Conservation (phyloP, 1,140 invertebrate species). For the Onthophagus taurus region DNA sequence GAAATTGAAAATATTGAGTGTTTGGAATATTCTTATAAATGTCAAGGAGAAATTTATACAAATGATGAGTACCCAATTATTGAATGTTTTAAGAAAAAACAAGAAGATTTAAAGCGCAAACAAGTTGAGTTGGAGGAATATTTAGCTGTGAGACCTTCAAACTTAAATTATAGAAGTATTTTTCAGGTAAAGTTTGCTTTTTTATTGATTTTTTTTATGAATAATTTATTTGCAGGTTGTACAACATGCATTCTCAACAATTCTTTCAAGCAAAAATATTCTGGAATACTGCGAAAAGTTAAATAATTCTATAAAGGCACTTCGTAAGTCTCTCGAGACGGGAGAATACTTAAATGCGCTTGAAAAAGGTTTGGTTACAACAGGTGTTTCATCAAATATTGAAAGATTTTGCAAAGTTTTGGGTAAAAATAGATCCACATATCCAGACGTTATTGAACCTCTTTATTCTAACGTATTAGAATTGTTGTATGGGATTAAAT, state of each 20-base stretch:
- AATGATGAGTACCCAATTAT: conserved; percentile 32
- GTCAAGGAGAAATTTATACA: conserved; percentile 27
- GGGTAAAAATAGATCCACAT: conserved; percentile 44
- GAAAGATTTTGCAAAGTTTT: conserved; percentile 8
- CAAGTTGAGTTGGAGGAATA: conserved; percentile 35
- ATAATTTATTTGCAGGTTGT: conserved; percentile 22
- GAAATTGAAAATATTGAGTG: conserved; percentile 37
- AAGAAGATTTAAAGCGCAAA: conserved; percentile 33
- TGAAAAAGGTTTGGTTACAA: too few relatives aligned
- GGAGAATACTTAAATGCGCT: too few relatives aligned
- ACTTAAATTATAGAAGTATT: too few relatives aligned
- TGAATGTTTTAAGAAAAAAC: conserved; percentile 29
- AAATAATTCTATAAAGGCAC: too few relatives aligned
- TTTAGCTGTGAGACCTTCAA: conserved; percentile 48
- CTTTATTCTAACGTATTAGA: conserved; percentile 49
- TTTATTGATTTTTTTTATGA: background rate
- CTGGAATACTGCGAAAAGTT: too few relatives aligned
- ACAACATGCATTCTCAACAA: conserved; percentile 22
- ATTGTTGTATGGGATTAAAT: conserved; percentile 46
- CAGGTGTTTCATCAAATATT: too few relatives aligned
- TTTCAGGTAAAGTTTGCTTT: background rate
- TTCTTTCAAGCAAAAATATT: conserved; percentile 21
- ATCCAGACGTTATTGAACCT: conserved; percentile 58
- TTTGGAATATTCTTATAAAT: conserved; percentile 25
- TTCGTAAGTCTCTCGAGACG: too few relatives aligned